Evolutionary conservation across 2,797 vertebrate genomes (phyloP), one percentile per base, ranked within the genome.

Genomic region (Cottoperca gobio): DNA sequence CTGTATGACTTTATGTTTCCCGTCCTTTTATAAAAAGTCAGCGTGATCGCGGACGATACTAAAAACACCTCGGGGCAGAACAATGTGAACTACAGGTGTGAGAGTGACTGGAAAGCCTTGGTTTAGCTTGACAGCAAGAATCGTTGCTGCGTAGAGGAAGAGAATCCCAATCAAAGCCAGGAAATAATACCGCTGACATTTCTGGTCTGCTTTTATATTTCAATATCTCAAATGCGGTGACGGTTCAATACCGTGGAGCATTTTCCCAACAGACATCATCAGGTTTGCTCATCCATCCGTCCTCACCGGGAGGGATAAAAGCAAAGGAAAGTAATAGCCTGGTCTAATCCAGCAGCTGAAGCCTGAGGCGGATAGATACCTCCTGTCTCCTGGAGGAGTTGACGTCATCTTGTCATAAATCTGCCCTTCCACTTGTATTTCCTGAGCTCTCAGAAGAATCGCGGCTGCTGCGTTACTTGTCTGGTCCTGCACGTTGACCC

Each of bases 381-480:
- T 84, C 48, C 74, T 26, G 73, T 71, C 86, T 86, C 65, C 73
- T 79, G 63, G 46, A 88, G 57, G 80, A 65, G 73, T 26, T 84
- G 75, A 86, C 62, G 58, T 86, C 88, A 70, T 75, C 65, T 67
- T 69, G 70, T 76, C 86, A 83, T 89, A 86, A 91, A 91, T 88
- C 78, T 86, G 52, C 40, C 61, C 62, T 54, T 75, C 74, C 60
- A 24, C 60, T 76, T 73, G 31, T 67, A 33, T 59, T 81, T 79
- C 59, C 64, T 11, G 6, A 9, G 0, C 24, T 54, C 62, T 45
- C 48, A 21, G 11, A 71, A 71, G 70, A 78, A 23, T 49, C 78
- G 45, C 77, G 80, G 81, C 85, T 85, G 73, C 76, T 66, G 49
- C 42, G 16, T 17, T 48, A 42, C 67, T 66, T 50, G 16, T 65